These are phyloP conservation scores for Acrobasis suavella DNA, from an alignment of 2,888 invertebrate species.

Conservation along the genomic window DNA sequence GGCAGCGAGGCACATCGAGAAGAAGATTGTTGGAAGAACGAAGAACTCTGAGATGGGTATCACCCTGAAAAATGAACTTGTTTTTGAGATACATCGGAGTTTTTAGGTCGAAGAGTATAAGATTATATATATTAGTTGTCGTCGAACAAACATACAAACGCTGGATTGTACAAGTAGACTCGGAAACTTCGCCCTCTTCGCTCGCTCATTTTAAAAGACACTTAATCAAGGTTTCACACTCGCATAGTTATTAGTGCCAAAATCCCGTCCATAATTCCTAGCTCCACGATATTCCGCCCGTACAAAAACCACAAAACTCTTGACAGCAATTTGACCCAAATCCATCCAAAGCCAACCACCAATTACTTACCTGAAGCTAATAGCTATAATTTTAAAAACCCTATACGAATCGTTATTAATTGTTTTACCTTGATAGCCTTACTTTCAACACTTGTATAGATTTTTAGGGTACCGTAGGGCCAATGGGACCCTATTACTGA, in stretches of 20 bases:
- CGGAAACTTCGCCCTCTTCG: no score
- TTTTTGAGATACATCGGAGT: no score
- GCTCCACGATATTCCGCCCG: not conserved
- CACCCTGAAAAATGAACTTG: no score
- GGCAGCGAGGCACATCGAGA: no score
- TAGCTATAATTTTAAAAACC: slow-evolving; percentile 13
- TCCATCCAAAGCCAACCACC: slow-evolving; percentile 6
- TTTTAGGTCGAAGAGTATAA: no score
- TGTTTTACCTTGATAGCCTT: slow-evolving; percentile 3
- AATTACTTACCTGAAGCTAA: slow-evolving; percentile 13
- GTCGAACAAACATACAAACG: no score
- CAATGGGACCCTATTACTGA: no score
- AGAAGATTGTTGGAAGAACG: no score
- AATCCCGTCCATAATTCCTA: slow-evolving; percentile 1
- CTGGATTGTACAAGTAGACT: no score
- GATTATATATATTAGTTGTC: no score
- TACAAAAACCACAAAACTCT: slow-evolving; percentile 5
- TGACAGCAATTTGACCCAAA: slow-evolving; percentile 16
- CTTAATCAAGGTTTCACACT: not conserved
- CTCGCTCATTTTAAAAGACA: no score
- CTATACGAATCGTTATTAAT: not conserved
- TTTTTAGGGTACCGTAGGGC: not conserved
- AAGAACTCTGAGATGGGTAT: no score
- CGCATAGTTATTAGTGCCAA: not conserved
- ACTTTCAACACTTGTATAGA: not conserved